Evolutionary conservation across 2,113 vertebrate genomes (phyloP).

Genomic region (Gnathonemus echidnorhynchus): DNA sequence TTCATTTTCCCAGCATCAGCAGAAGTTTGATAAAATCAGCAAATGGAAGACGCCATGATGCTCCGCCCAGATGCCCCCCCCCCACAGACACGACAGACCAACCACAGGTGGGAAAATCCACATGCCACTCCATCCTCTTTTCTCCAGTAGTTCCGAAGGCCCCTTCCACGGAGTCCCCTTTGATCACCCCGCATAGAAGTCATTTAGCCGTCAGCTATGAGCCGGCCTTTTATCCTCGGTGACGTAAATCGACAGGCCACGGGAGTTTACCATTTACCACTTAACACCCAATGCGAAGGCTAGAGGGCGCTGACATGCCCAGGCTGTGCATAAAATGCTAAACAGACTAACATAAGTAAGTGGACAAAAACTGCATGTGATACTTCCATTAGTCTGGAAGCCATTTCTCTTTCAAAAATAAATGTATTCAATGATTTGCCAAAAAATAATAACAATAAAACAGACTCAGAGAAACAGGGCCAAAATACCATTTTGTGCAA

Average conservation of each 20-base stretch:
- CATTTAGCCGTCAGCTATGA: slow-evolving; percentile 26
- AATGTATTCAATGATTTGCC: background rate
- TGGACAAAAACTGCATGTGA: background rate
- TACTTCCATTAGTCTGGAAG: background rate
- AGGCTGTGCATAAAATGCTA: background rate
- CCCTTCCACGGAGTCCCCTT: background rate
- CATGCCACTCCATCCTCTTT: background rate
- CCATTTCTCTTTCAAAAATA: background rate
- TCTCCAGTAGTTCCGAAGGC: background rate
- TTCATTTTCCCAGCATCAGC: background rate
- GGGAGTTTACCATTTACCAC: background rate
- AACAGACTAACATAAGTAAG: background rate
- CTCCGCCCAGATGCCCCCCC: background rate
- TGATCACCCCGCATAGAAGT: slow-evolving; percentile 20
- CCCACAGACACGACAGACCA: background rate
- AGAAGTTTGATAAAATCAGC: background rate
- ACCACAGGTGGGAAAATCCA: background rate
- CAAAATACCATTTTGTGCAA: slow-evolving; percentile 25
- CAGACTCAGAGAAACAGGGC: slow-evolving; percentile 12
- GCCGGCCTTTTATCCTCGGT: slow-evolving; percentile 23
- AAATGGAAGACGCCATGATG: background rate
- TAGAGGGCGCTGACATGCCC: background rate
- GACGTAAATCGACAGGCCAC: slow-evolving; percentile 17
- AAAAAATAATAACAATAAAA: slow-evolving; percentile 18
- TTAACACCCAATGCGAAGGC: background rate